A percentile compares a stretch with the other conserved stretches of the same genome.
These are phyloP conservation scores for Eueremaeus valkanovi DNA, from an alignment of 2,888 invertebrate genomes.

Conservation along the genomic window DNA sequence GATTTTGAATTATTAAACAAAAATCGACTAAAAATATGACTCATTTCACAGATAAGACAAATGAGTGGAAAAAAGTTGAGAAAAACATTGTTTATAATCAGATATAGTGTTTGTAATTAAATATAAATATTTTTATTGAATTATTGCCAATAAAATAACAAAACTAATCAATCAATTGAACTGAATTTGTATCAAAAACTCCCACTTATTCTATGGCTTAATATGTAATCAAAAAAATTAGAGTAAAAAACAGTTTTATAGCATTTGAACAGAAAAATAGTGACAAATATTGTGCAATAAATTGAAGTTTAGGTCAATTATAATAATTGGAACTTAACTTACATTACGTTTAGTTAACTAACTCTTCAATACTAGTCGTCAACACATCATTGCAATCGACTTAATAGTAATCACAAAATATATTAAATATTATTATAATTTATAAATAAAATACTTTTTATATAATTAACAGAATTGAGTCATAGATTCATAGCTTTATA, in stretches of 20 bases:
- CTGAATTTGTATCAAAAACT: neutral
- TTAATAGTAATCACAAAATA: neutral
- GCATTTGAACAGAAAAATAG: no score
- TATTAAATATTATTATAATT: neutral
- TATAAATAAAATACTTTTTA: neutral
- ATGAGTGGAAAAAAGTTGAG: neutral
- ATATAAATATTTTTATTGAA: neutral
- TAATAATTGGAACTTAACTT: constrained; percentile 14
- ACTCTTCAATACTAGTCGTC: neutral
- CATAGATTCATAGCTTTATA: neutral
- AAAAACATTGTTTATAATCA: neutral
- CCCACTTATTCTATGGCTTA: neutral
- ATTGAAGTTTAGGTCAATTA: neutral
- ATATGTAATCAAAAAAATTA: no score
- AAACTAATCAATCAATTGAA: neutral
- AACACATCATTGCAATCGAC: neutral
- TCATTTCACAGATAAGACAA: neutral
- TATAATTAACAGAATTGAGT: neutral
- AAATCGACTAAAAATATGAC: neutral
- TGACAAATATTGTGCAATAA: neutral
- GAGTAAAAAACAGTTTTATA: no score
- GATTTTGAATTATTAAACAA: neutral
- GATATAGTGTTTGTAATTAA: neutral
- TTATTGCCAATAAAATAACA: neutral
- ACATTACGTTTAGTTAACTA: no score